Base-by-base conservation (phyloP, 2,113 vertebrate species). In the Lucifuga dentata region DNA sequence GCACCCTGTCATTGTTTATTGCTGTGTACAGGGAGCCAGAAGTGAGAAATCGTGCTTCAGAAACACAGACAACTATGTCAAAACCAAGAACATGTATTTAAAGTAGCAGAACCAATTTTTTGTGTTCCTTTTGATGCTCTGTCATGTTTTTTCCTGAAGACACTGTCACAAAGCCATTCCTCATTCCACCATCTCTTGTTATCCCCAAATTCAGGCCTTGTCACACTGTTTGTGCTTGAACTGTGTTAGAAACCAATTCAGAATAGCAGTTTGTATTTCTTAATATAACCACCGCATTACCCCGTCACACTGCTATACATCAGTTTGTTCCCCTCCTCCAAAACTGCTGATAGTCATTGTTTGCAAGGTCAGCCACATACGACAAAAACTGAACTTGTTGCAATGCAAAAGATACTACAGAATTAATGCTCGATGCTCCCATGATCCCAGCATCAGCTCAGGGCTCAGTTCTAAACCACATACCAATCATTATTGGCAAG, bases 401-500 rank as follows among this genome's bases (percentile, higher is more conserved):
- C n/a, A n/a, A 29, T 10, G 29, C 29, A 16, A 17, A 23, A 17
- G 44, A 26, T 24, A 48, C 24, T 33, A 20, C 17, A 12, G 35
- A 12, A 50, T 8, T 33, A 9, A 29, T 63, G 60, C 61, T 58
- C 57, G 46, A 66, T 21, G 24, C 49, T 62, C 46, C 43, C 36
- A 3, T 65, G 48, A 80, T 57, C 52, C 53, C 40, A 64, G 57
- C 63, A 59, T 60, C 65, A 76, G 67, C 65, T 72, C 11, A 75
- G 19, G 58, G 68, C 60, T 70, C 36, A 77, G 71, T n/a, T 75
- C 78, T 80, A 64, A 40, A 73, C 86, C 87, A 83, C 89, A 92
- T 91, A 92, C 83, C 84, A 75, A 36, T 86, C 88, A 87, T 92
- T 91, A 90, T 81, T 86, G 84, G 76, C 87, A 90, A 87, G 84